A percentile compares a stretch with the other conserved stretches of the same genome.
Conservation (phyloP, 2,888 invertebrate genomes). For the Cheiracanthium punctorium region DNA sequence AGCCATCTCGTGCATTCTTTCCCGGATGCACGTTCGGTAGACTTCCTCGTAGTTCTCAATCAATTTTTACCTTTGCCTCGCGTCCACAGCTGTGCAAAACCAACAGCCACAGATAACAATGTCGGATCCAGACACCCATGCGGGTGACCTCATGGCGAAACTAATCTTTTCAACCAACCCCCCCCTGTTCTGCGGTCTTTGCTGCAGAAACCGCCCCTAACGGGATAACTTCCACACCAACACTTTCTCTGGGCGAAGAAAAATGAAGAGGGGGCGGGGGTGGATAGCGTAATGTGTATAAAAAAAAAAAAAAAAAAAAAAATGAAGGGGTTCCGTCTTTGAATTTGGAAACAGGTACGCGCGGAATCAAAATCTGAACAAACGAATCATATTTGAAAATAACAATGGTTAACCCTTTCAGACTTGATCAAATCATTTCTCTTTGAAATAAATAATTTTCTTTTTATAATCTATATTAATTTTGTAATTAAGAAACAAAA, state of each 20-base stretch:
- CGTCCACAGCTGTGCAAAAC: conserved; percentile 57
- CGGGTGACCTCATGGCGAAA: conserved; percentile 46
- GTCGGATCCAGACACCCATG: not conserved
- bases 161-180: conserved; percentile 33
- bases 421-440: too few relatives aligned
- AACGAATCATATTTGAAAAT: too few relatives aligned
- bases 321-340: too few relatives aligned
- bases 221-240: conserved; percentile 56
- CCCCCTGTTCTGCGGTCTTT: not conserved
- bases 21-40: not conserved
- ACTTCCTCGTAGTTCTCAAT: not conserved
- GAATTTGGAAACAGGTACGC: too few relatives aligned
- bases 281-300: not conserved
- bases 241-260: conserved; percentile 33
- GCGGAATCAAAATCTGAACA: too few relatives aligned
- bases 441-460: too few relatives aligned
- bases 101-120: conserved; percentile 40
- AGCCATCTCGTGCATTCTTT: too few relatives aligned
- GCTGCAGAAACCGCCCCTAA: conserved; percentile 52
- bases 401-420: too few relatives aligned
- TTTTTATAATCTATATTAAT: too few relatives aligned
- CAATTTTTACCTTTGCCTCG: not conserved
- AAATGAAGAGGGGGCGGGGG: conserved; percentile 39
- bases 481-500: too few relatives aligned
- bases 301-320: too few relatives aligned